A percentile compares a stretch with the other conserved stretches of the same genome.
These are phyloP conservation scores for Escarpia spicata DNA, from an alignment of 2,888 invertebrate genomes.

Conservation along the genomic window DNA sequence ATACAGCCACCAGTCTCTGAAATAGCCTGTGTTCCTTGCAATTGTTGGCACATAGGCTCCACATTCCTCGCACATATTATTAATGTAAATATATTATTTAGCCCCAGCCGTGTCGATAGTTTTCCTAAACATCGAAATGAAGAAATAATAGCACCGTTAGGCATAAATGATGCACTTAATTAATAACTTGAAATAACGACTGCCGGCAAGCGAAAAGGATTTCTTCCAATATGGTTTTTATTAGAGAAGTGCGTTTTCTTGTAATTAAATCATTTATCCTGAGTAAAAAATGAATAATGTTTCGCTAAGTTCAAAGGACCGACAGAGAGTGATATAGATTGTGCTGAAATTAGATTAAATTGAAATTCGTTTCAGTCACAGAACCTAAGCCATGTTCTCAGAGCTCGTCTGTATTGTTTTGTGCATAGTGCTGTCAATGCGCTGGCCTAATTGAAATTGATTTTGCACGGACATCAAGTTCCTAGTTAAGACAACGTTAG, in stretches of 20 bases:
- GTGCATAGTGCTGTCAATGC: not conserved
- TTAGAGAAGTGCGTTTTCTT: not conserved
- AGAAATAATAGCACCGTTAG: not conserved
- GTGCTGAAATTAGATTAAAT: not conserved
- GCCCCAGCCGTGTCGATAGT: no score
- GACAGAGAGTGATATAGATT: conserved; percentile 1
- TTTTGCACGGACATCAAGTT: not conserved
- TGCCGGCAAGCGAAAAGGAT: no score
- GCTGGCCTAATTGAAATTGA: not conserved
- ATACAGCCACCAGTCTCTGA: no score
- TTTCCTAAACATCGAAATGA: not conserved
- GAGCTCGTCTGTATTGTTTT: not conserved
- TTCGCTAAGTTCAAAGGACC: not conserved
- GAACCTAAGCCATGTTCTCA: not conserved
- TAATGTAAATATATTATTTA: no score
- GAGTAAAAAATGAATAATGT: not conserved
- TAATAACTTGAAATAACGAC: not conserved
- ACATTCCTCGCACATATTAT: no score
- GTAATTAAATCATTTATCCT: conserved; percentile 1
- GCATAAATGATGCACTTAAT: not conserved
- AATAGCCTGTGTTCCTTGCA: no score
- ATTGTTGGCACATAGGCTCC: no score
- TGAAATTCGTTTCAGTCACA: not conserved
- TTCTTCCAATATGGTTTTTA: not conserved
- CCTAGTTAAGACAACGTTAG: not conserved